Evolutionary conservation across 2,113 vertebrate species (phyloP).

Genomic region (Stigmatopora argus): DNA sequence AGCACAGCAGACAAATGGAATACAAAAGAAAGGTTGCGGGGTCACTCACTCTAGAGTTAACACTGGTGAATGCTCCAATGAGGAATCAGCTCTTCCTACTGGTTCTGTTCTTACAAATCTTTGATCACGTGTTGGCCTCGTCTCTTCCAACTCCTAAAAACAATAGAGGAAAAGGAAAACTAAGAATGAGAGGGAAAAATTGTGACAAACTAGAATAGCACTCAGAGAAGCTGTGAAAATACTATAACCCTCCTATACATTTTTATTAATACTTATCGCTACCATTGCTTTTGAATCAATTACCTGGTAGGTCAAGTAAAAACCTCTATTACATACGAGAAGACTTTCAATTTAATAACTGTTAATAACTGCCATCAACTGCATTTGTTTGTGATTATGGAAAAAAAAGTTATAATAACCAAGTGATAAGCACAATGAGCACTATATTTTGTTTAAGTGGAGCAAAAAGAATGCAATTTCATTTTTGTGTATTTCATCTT

Average conservation of each 20-base stretch:
- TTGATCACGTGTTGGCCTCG: conserved; percentile 71
- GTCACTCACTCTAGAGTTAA: conserved; percentile 85
- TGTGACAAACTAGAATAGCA: neutral
- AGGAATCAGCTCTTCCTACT: conserved; percentile 85
- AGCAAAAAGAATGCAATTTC: conserved; percentile 1
- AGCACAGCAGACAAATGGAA: neutral
- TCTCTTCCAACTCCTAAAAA: conserved; percentile 73
- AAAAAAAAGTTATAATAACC: neutral
- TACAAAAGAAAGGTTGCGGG: neutral
- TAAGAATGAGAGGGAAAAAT: conserved; percentile 5
- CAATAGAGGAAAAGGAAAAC: conserved; percentile 8
- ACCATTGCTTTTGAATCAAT: conserved; percentile 42
- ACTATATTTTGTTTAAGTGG: neutral
- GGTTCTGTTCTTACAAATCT: conserved; percentile 86
- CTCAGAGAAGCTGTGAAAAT: neutral
- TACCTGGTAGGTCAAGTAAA: conserved; percentile 25
- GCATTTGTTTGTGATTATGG: conserved; percentile 8
- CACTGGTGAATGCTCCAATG: conserved; percentile 74
- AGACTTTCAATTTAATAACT: conserved; percentile 10
- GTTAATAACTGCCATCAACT: conserved; percentile 15
- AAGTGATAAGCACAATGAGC: neutral
- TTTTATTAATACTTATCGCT: neutral
- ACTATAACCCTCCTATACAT: conserved; percentile 3
- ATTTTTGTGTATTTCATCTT: neutral
- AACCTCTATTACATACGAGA: conserved; percentile 34